phyloP scores from a whole-genome alignment of 2,113 vertebrate genomes.

The Periophthalmus modestus region DNA sequence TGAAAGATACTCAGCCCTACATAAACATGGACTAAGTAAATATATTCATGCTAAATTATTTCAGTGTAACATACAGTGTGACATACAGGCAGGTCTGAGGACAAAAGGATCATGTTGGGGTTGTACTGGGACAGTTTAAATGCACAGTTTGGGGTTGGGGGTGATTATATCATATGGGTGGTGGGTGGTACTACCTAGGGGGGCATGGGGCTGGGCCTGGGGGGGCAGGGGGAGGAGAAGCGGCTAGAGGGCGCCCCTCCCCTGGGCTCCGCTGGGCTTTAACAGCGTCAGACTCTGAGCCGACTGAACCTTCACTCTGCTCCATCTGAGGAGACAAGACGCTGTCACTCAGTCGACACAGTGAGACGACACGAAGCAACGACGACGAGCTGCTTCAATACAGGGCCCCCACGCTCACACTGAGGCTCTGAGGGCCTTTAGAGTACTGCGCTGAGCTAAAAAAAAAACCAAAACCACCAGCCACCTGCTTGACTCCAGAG shows the following conservation, averaged over 20 bases:
- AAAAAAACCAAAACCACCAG: too few species aligned
- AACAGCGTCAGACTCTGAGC: slow-evolving; percentile 98
- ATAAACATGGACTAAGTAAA: too few species aligned
- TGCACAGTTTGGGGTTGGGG: neutral
- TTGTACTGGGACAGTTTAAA: neutral
- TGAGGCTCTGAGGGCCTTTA: neutral
- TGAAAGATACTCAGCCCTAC: too few species aligned
- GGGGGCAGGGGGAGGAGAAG: slow-evolving; percentile 84
- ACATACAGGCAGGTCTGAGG: too few species aligned
- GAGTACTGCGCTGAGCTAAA: too few species aligned
- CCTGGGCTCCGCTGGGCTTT: slow-evolving; percentile 91
- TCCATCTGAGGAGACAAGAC: slow-evolving; percentile 98
- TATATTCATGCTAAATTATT: too few species aligned
- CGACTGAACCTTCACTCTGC: slow-evolving; percentile 95
- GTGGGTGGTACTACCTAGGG: slow-evolving; percentile 91
- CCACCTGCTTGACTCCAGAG: too few species aligned
- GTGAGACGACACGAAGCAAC: slow-evolving; percentile 5
- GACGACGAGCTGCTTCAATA: neutral
- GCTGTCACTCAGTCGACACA: slow-evolving; percentile 66
- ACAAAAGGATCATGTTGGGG: too few species aligned
- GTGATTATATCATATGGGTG: slow-evolving; percentile 32
- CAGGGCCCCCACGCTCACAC: neutral
- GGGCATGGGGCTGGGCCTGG: slow-evolving; percentile 80
- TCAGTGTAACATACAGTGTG: too few species aligned
- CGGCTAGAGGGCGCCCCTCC: slow-evolving; percentile 96